Evolutionary conservation across 35 echinoderm and acorn worm genomes (phyloP).

Genomic region (Apostichopus parvimensis): DNA sequence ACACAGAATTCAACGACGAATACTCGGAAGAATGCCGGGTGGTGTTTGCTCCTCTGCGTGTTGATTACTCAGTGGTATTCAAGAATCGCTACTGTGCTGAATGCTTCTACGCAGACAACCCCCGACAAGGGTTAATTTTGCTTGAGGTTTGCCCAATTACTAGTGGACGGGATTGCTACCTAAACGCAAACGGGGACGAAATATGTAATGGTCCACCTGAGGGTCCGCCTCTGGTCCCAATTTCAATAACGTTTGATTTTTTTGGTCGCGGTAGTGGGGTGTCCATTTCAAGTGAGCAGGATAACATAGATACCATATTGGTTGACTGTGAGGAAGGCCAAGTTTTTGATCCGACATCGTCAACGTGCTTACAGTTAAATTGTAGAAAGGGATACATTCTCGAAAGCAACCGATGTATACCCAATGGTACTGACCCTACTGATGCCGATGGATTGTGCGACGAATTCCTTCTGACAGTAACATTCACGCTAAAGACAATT

Average conservation of each 20-base stretch:
- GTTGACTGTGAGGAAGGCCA: neutral
- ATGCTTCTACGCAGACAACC: neutral
- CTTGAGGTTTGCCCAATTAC: neutral
- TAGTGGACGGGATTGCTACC: neutral
- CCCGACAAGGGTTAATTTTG: neutral
- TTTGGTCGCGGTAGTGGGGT: neutral
- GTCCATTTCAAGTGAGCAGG: neutral
- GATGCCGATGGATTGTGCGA: neutral
- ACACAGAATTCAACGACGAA: neutral
- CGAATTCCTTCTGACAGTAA: neutral
- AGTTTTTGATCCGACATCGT: neutral
- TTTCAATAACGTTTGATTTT: neutral
- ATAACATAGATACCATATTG: neutral
- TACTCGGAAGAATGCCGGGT: neutral
- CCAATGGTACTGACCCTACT: neutral
- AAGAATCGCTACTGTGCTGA: neutral
- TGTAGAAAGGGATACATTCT: neutral
- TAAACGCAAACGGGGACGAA: neutral
- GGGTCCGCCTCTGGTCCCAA: neutral
- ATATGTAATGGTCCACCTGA: neutral
- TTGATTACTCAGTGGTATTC: neutral
- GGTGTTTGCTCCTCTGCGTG: neutral
- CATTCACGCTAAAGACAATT: neutral
- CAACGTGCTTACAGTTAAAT: neutral
- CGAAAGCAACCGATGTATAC: neutral